Conservation (phyloP, 2,113 vertebrate genomes). For the Rafetus swinhoei region DNA sequence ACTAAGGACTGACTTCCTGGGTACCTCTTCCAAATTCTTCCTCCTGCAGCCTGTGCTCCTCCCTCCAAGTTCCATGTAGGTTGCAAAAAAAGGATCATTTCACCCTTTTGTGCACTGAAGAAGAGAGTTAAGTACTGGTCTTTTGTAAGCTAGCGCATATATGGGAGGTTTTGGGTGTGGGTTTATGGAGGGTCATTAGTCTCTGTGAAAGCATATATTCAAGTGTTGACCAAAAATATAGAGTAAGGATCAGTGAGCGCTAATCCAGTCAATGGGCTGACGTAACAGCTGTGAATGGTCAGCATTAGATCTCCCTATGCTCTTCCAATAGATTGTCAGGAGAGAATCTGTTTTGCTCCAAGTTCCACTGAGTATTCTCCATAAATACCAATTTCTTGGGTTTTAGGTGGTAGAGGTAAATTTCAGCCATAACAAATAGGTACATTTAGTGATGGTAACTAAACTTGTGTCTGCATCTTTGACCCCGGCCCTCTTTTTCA, state of each 20-base stretch:
- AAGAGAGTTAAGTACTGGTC: neutral
- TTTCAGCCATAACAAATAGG: neutral
- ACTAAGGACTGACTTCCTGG: neutral
- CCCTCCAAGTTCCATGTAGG: accelerated
- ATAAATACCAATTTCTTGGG: neutral
- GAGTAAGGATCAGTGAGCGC: neutral
- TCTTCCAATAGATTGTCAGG: constrained; percentile 23
- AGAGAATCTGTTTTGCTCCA: neutral
- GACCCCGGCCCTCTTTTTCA: neutral
- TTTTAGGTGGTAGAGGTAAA: constrained; percentile 8
- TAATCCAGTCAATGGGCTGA: neutral
- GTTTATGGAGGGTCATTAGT: neutral
- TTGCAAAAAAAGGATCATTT: neutral
- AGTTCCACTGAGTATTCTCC: neutral
- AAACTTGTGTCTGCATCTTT: neutral
- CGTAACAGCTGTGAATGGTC: neutral
- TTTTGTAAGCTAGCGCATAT: neutral
- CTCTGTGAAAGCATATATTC: neutral
- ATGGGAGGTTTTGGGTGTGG: neutral
- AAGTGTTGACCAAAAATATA: accelerated
- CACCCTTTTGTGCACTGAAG: neutral
- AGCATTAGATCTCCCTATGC: neutral
- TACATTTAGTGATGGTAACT: neutral
- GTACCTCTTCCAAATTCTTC: neutral
- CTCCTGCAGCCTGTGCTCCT: neutral